Percentiles rank a stretch among this genome's conserved stretches.
Evolutionary conservation across 2,797 vertebrate species (phyloP).

Genomic region (Sebastes kiyomatsui): DNA sequence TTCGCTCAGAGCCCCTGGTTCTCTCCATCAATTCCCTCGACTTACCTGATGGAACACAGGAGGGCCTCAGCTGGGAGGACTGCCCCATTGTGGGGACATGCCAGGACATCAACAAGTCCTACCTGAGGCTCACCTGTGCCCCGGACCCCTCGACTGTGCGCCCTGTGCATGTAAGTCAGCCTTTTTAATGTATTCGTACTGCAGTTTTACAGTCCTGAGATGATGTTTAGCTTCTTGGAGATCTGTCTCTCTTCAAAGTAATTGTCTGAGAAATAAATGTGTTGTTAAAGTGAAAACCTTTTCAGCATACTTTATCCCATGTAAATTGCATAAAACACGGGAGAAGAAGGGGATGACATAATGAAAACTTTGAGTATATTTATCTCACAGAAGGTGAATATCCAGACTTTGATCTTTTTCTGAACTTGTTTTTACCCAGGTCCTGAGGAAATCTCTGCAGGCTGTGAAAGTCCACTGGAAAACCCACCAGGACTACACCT

Average conservation of each 20-base stretch:
- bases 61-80: constrained; percentile 91
- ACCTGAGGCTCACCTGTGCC: constrained; percentile 92
- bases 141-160: constrained; percentile 92
- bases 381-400: background rate
- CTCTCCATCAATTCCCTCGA: constrained; percentile 86
- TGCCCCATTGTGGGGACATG: constrained; percentile 92
- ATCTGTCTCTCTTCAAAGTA: background rate
- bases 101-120: constrained; percentile 91
- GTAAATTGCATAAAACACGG: background rate
- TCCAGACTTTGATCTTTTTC: background rate
- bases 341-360: background rate
- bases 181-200: background rate
- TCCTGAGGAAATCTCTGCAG: constrained; percentile 87
- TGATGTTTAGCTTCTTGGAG: background rate
- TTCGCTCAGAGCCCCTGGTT: constrained; percentile 90
- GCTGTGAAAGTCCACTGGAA: constrained; percentile 92
- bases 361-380: background rate
- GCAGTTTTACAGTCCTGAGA: background rate
- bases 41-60: constrained; percentile 80
- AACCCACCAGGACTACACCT: constrained; percentile 90
- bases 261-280: background rate
- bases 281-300: background rate
- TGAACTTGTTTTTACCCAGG: constrained; percentile 71
- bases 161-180: constrained; percentile 82
- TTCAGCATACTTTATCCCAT: background rate